Percentiles rank a stretch among this genome's conserved stretches.
Evolutionary conservation across 2,113 vertebrate genomes (phyloP).

Genomic region (Spheniscus mendiculus): DNA sequence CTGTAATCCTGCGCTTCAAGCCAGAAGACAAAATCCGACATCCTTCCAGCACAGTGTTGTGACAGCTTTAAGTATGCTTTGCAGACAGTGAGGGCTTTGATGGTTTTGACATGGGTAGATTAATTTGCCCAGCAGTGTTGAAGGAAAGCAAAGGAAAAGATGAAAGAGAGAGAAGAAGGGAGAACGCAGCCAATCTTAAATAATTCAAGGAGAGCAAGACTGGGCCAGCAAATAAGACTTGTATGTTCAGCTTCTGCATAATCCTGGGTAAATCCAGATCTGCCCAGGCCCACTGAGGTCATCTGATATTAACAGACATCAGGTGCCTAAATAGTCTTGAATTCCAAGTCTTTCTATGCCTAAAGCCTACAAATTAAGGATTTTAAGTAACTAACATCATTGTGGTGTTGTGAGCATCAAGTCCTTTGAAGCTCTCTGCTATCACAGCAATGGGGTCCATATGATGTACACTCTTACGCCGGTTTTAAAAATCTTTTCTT

Average conservation of each 20-base stretch:
- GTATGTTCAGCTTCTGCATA: not conserved
- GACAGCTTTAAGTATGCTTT: not conserved
- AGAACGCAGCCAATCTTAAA: not conserved
- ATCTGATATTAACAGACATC: not conserved
- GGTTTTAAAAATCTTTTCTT: not conserved
- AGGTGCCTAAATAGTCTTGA: not conserved
- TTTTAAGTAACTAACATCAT: not conserved
- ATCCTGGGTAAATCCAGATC: not conserved
- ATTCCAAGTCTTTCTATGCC: not conserved
- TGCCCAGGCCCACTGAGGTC: not conserved
- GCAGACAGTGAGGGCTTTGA: not conserved
- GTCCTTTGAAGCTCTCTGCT: not conserved
- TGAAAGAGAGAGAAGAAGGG: not conserved
- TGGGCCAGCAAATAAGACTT: not conserved
- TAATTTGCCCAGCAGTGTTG: not conserved
- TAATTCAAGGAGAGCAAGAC: not conserved
- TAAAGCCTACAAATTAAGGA: not conserved
- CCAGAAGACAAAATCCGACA: not conserved
- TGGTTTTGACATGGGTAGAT: not conserved
- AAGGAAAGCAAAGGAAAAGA: not conserved
- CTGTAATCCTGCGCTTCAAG: not conserved
- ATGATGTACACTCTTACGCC: accelerated
- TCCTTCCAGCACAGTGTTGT: not conserved
- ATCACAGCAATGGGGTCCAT: not conserved
- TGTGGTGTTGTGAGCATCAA: not conserved